These are phyloP conservation scores for Theropithecus gelada DNA, from an alignment of 2,113 vertebrate genomes.

Conservation along the genomic window DNA sequence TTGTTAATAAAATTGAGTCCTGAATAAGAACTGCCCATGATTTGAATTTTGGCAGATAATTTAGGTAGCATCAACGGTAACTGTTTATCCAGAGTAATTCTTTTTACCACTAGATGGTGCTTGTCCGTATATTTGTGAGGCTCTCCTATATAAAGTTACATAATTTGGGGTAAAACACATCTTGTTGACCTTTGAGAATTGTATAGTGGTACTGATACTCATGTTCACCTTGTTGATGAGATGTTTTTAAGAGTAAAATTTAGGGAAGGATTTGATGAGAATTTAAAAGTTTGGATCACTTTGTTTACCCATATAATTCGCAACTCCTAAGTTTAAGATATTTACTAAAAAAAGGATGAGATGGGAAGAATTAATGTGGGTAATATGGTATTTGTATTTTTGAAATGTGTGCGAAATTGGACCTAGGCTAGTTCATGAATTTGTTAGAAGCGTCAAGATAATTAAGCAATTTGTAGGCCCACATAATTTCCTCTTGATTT, in stretches of 20 bases:
- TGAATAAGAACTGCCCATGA: background rate
- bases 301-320: constrained; percentile 5
- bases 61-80: background rate
- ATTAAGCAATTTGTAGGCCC: background rate
- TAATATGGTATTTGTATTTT: background rate
- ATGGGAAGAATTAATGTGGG: background rate
- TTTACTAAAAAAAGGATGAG: background rate
- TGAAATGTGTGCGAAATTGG: background rate
- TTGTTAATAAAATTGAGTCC: background rate
- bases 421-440: background rate
- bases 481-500: background rate
- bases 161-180: background rate
- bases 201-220: constrained; percentile 3
- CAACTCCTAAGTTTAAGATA: background rate
- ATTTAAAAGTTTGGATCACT: constrained; percentile 30
- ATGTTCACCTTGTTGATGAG: background rate
- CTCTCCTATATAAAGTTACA: background rate
- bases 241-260: constrained; percentile 1
- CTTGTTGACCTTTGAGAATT: constrained; percentile 27
- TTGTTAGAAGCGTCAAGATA: constrained; percentile 33
- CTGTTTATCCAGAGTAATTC: background rate
- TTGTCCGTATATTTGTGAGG: background rate
- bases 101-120: constrained; percentile 67
- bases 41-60: background rate
- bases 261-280: background rate